A percentile compares a stretch with the other conserved stretches of the same genome.
These are phyloP conservation scores for Tinea trinotella DNA, from an alignment of 2,888 invertebrate genomes.

Conservation along the genomic window DNA sequence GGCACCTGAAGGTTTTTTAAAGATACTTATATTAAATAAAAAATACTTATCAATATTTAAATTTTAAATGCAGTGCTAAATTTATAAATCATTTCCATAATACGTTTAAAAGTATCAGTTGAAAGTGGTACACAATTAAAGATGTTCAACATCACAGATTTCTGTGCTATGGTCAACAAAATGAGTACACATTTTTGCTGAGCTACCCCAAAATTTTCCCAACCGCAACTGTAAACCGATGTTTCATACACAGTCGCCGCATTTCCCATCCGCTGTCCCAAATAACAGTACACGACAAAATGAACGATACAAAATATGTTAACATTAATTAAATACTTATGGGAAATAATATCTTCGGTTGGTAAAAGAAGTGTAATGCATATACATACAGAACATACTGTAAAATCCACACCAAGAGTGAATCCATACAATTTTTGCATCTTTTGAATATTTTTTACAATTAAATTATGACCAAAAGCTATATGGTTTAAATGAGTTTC, in stretches of 20 bases:
- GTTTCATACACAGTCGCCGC: slow-evolving; percentile 34
- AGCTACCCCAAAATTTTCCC: slow-evolving; percentile 32
- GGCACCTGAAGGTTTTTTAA: no score
- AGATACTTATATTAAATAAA: no score
- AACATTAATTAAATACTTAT: neutral
- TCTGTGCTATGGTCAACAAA: slow-evolving; percentile 34
- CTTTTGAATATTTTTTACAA: slow-evolving; percentile 29
- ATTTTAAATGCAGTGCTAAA: slow-evolving; percentile 34
- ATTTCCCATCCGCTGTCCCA: slow-evolving; percentile 35
- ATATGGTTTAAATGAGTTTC: slow-evolving; percentile 23
- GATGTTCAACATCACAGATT: slow-evolving; percentile 31
- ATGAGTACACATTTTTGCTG: slow-evolving; percentile 30
- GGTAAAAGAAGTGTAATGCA: neutral
- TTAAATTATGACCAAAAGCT: slow-evolving; percentile 27
- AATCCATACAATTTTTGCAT: slow-evolving; percentile 30
- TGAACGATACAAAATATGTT: neutral
- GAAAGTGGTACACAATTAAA: slow-evolving; percentile 32
- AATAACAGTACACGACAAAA: slow-evolving; percentile 30
- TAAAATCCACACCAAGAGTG: slow-evolving; percentile 29
- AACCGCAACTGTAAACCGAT: slow-evolving; percentile 35
- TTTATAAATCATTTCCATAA: slow-evolving; percentile 35
- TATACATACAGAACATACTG: slow-evolving; percentile 28
- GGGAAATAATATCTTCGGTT: neutral
- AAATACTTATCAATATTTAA: slow-evolving; percentile 20
- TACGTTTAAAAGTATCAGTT: slow-evolving; percentile 33